A percentile compares a stretch with the other conserved stretches of the same genome.
Evolutionary conservation across 2,888 invertebrate genomes (phyloP).

Genomic region (Callimorpha dominula): DNA sequence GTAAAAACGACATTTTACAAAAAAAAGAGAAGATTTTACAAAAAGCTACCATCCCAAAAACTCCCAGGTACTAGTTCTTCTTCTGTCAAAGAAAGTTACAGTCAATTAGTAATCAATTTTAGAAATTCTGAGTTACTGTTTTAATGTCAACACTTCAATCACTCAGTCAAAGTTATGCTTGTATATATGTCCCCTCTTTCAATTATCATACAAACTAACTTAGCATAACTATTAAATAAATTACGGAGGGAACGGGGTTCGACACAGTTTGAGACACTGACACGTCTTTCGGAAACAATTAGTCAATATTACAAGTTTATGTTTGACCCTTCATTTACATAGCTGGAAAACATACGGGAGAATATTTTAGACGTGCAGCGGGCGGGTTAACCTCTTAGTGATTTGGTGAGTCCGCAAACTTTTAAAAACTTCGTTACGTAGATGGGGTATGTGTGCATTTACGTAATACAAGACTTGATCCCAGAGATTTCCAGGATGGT

Average conservation of each 20-base stretch:
- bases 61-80: background rate
- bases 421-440: too few relatives aligned
- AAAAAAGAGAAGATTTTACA: background rate
- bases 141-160: background rate
- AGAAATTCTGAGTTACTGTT: background rate
- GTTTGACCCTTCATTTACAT: constrained; percentile 66
- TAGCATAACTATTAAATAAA: constrained; percentile 46
- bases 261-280: constrained; percentile 50
- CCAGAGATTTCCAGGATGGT: too few relatives aligned
- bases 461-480: too few relatives aligned
- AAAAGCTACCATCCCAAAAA: background rate
- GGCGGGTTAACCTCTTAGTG: too few relatives aligned
- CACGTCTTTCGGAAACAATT: constrained; percentile 67
- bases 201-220: constrained; percentile 39
- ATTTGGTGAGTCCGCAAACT: too few relatives aligned
- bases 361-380: background rate
- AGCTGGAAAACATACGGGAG: constrained; percentile 25
- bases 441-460: too few relatives aligned
- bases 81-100: background rate
- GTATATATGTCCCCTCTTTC: constrained; percentile 36
- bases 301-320: constrained; percentile 68
- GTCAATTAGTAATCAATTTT: background rate
- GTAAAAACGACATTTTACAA: too few relatives aligned
- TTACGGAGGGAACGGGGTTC: constrained; percentile 34
- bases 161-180: constrained; percentile 31